A percentile compares a stretch with the other conserved stretches of the same genome.
phyloP scores from a whole-genome alignment of 2,888 invertebrate genomes.

The Oscheius sp. region DNA sequence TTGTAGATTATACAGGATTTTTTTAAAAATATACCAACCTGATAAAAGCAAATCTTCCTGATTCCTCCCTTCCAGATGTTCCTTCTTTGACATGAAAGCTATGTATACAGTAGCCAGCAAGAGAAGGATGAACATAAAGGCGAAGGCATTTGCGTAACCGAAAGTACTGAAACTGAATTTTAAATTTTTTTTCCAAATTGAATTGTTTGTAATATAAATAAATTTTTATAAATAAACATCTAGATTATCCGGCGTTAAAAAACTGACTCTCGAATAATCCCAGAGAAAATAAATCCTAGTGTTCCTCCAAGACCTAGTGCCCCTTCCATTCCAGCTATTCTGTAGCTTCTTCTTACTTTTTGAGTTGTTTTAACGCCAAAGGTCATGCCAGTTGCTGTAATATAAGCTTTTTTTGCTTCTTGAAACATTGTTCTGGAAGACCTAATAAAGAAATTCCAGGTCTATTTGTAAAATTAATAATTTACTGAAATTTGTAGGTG shows the following conservation, averaged over 20 bases:
- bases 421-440: no score
- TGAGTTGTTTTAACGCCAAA: conserved; percentile 70
- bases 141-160: conserved; percentile 70
- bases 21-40: not conserved
- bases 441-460: no score
- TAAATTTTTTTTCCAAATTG: no score
- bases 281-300: conserved; percentile 70
- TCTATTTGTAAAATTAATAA: no score
- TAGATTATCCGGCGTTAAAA: not conserved
- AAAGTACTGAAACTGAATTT: conserved; percentile 67
- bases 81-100: conserved; percentile 48
- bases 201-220: not conserved
- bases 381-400: conserved; percentile 68
- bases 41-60: not conserved
- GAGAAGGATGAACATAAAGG: conserved; percentile 61
- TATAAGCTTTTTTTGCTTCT: not conserved
- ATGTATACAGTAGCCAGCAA: conserved; percentile 68
- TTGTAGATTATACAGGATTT: no score
- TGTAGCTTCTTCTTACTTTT: conserved; percentile 61
- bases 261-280: conserved; percentile 66
- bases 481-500: no score
- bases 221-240: not conserved
- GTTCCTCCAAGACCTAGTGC: conserved; percentile 71
- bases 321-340: conserved; percentile 71
- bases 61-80: not conserved